Conservation (phyloP, 2,888 invertebrate genomes). For the Dyspetes luteomarginatus region DNA sequence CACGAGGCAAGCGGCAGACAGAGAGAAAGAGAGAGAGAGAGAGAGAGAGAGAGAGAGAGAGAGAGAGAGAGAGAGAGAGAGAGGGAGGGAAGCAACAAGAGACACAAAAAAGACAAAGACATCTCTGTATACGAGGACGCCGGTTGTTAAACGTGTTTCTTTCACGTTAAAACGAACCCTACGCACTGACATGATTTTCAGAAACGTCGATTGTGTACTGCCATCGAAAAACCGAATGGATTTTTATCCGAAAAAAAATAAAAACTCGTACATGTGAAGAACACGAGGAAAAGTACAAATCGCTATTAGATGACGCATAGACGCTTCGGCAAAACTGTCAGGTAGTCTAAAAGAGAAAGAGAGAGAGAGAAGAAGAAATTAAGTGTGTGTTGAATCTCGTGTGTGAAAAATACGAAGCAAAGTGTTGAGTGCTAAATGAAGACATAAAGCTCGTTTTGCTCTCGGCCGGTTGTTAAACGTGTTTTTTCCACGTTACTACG, state of each 20-base stretch:
- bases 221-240: neutral
- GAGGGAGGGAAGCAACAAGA: conserved; percentile 23
- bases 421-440: too few relatives aligned
- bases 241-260: neutral
- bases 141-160: conserved; percentile 8
- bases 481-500: neutral
- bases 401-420: too few relatives aligned
- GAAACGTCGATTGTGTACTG: neutral
- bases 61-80: conserved; percentile 41
- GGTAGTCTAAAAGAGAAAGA: neutral
- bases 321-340: conserved; percentile 4
- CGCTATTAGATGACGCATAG: conserved; percentile 26
- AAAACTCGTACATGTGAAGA: neutral
- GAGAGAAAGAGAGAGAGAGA: conserved; percentile 46
- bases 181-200: conserved; percentile 13
- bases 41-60: conserved; percentile 31
- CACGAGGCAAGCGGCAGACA: conserved; percentile 22
- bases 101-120: conserved; percentile 4
- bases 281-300: neutral
- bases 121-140: neutral
- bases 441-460: too few relatives aligned
- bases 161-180: neutral
- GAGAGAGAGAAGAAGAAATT: neutral
- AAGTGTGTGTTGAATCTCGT: too few relatives aligned
- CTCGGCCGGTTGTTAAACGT: too few relatives aligned